phyloP scores from a whole-genome alignment of 2,797 vertebrate genomes.

The Phoeniculus purpureus region DNA sequence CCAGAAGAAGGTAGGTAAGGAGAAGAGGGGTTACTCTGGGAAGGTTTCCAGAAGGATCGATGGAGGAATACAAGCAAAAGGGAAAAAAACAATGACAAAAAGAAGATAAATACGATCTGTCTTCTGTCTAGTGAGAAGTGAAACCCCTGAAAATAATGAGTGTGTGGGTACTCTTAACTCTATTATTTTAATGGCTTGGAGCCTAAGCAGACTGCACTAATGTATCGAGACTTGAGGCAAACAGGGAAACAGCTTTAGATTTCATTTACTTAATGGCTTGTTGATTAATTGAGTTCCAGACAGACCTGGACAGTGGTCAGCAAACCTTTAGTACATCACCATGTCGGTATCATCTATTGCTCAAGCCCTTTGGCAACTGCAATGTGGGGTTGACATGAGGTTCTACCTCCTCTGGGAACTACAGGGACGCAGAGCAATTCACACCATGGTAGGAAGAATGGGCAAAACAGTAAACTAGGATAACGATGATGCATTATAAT shows the following conservation, averaged over 20 bases:
- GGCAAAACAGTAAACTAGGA: neutral
- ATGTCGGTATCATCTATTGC: neutral
- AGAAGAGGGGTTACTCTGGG: neutral
- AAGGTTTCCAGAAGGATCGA: constrained; percentile 15
- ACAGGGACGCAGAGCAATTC: neutral
- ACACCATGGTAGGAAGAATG: neutral
- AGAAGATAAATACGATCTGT: neutral
- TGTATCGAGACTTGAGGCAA: constrained; percentile 67
- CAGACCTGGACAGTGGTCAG: constrained; percentile 25
- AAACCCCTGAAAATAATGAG: constrained; percentile 28
- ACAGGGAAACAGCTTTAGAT: constrained; percentile 48
- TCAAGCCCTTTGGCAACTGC: neutral
- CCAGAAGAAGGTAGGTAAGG: neutral
- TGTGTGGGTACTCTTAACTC: constrained; percentile 21
- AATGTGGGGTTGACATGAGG: neutral
- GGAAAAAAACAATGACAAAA: neutral
- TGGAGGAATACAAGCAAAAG: neutral
- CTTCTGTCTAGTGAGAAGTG: constrained; percentile 22
- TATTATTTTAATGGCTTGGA: constrained; percentile 63
- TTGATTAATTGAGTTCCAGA: constrained; percentile 64
- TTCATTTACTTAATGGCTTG: constrained; percentile 76
- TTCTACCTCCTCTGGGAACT: neutral
- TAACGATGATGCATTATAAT: neutral
- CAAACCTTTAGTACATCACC: constrained; percentile 11
- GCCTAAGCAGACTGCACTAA: constrained; percentile 57